Base-by-base conservation (phyloP, 2,888 invertebrate species). In the Lasioglossum villosulum region DNA sequence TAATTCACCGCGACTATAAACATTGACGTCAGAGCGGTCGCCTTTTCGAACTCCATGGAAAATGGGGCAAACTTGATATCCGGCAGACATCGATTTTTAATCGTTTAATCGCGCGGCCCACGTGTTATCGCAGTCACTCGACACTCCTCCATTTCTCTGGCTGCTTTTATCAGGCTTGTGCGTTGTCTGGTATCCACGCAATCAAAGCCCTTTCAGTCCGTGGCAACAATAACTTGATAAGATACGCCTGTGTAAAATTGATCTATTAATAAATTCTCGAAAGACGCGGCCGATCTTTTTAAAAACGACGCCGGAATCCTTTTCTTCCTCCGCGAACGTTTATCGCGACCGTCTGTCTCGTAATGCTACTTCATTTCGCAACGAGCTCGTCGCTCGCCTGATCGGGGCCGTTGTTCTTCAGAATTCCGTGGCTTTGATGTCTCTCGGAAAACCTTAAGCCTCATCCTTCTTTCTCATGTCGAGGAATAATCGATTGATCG, bases 41-140 rank as follows among this genome's bases (percentile, higher is more conserved):
- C n/a, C 4, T n/a, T 52, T 37, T 27, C 59, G 34, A 37, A 12
- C 63, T 76, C 19, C 39, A 68, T 59, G 63, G 59, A 74, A 87
- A 87, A 86, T 84, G 34, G 86, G 63, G 42, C 86, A 83, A 70
- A 56, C 70, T 42, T 73, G 78, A 83, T 87, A 81, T 56, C 72
- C 48, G 37, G 39, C 52, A 71, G 66, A 70, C 70, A 86, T 75
- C 70, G n/a, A 78, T 78, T 86, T 86, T 86, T 75, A 83, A 85
- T 83, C 75, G 75, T 74, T 78, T 63, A 86, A 87, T 87, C 84
- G 27, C 37, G 1, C 78, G n/a, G 45, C 63, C 78, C 74, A 80
- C 80, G 77, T 77, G 80, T 76, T 86, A 86, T 81, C 81, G 23
- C 45, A 5, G 30, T 42, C 45, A 30, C 45, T 56, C 39, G 48